Percentiles rank a stretch among this genome's conserved stretches.
Conservation (phyloP, 2,113 vertebrate species). For the Beaufortia kweichowensis region DNA sequence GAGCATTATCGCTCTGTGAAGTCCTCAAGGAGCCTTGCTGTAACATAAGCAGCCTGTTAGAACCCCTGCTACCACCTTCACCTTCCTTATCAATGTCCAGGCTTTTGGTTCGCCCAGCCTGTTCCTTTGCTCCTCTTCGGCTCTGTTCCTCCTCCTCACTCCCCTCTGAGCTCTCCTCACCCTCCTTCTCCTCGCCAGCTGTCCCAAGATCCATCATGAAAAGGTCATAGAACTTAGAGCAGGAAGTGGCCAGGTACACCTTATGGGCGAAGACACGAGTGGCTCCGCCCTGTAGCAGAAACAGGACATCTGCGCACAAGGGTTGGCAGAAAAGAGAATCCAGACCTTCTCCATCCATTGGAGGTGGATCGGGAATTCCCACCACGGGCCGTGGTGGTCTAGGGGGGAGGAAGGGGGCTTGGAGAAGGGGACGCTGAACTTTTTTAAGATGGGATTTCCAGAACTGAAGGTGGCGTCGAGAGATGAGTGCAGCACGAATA, state of each 20-base stretch:
- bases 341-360: conserved; percentile 69
- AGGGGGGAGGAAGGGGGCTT: conserved; percentile 85
- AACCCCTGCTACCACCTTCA: conserved; percentile 61
- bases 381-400: conserved; percentile 83
- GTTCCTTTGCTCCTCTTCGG: conserved; percentile 72
- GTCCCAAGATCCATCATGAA: conserved; percentile 76
- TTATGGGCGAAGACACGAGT: conserved; percentile 83
- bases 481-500: conserved; percentile 88
- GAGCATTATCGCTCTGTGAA: conserved; percentile 77
- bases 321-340: conserved; percentile 80
- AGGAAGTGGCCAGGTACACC: conserved; percentile 86
- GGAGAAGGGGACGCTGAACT: conserved; percentile 84
- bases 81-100: conserved; percentile 75
- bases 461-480: conserved; percentile 88
- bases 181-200: conserved; percentile 54
- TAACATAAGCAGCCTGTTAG: conserved; percentile 66
- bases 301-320: conserved; percentile 83
- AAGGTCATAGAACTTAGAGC: conserved; percentile 90
- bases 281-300: conserved; percentile 76
- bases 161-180: conserved; percentile 60
- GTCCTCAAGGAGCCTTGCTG: conserved; percentile 71
- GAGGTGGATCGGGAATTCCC: conserved; percentile 77
- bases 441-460: conserved; percentile 91
- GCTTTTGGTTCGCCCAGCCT: conserved; percentile 77
- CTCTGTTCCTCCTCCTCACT: conserved; percentile 73